Evolutionary conservation across 2,888 invertebrate species (phyloP).

Genomic region (Ichneumoninae sp.): DNA sequence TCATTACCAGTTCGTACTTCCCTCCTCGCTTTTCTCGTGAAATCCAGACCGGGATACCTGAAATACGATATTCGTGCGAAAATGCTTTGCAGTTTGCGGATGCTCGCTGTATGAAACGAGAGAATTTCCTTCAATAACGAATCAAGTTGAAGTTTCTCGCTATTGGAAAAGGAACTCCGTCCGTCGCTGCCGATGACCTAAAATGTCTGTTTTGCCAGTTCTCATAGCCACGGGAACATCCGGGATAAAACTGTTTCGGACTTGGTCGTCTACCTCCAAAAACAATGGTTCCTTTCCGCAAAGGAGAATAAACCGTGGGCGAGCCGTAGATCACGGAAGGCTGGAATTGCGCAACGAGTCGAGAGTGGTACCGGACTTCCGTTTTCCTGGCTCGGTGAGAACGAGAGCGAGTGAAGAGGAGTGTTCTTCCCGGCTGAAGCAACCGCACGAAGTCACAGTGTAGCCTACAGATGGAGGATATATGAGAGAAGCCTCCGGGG

Average conservation of each 20-base stretch:
- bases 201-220: not conserved
- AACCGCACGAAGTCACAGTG: constrained; percentile 25
- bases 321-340: constrained; percentile 24
- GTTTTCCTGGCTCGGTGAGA: constrained; percentile 32
- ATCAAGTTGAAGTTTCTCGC: not conserved
- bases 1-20: constrained; percentile 21
- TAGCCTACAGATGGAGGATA: not conserved
- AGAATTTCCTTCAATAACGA: not conserved
- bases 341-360: constrained; percentile 48
- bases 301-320: constrained; percentile 15
- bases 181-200: not conserved
- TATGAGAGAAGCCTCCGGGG: constrained; percentile 5
- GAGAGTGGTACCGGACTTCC: constrained; percentile 51
- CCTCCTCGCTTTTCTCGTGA: constrained; percentile 45
- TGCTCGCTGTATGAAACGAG: not conserved
- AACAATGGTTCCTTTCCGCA: constrained; percentile 23
- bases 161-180: not conserved
- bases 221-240: not conserved
- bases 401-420: constrained; percentile 20
- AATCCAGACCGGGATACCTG: constrained; percentile 46
- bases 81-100: constrained; percentile 36
- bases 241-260: constrained; percentile 3
- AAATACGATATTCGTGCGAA: constrained; percentile 56
- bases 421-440: constrained; percentile 11
- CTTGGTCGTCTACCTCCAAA: constrained; percentile 2